Conservation (phyloP, 2,113 vertebrate species). For the Lophura nycthemera region DNA sequence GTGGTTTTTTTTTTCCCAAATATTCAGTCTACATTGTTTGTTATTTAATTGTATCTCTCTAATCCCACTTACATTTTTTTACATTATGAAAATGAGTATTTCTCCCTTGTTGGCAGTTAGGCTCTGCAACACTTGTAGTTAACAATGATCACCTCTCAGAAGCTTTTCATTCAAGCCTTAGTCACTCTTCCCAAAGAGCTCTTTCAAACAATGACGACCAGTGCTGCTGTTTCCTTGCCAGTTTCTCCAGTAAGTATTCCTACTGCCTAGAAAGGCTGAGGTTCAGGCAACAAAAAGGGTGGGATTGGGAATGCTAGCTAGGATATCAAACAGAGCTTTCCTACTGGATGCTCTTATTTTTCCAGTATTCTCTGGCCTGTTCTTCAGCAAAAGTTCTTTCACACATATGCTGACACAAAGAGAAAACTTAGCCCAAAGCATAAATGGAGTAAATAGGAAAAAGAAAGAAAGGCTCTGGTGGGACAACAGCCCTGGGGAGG, state of each 20-base stretch:
- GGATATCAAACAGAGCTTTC: neutral
- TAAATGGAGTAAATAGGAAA: neutral
- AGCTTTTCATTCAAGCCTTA: neutral
- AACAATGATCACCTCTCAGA: neutral
- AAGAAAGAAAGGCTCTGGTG: slow-evolving; percentile 41
- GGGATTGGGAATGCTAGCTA: neutral
- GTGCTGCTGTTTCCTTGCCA: neutral
- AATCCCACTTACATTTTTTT: neutral
- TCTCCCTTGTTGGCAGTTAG: neutral
- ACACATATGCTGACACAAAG: slow-evolving; percentile 35
- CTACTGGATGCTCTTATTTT: slow-evolving; percentile 17
- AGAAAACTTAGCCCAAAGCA: slow-evolving; percentile 41
- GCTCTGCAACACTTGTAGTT: neutral
- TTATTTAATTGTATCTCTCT: neutral
- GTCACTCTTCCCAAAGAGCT: neutral
- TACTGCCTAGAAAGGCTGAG: neutral
- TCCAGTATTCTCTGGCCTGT: neutral
- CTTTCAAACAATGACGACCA: neutral
- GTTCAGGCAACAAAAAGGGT: neutral
- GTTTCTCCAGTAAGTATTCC: neutral
- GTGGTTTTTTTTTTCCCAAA: neutral
- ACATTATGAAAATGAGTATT: neutral
- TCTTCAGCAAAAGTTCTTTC: slow-evolving; percentile 42
- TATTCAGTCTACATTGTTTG: neutral
- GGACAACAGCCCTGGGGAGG: neutral